Evolutionary conservation across 1,140 invertebrate species (phyloP), one percentile per base, ranked within the genome.

Genomic region (Achroia grisella): DNA sequence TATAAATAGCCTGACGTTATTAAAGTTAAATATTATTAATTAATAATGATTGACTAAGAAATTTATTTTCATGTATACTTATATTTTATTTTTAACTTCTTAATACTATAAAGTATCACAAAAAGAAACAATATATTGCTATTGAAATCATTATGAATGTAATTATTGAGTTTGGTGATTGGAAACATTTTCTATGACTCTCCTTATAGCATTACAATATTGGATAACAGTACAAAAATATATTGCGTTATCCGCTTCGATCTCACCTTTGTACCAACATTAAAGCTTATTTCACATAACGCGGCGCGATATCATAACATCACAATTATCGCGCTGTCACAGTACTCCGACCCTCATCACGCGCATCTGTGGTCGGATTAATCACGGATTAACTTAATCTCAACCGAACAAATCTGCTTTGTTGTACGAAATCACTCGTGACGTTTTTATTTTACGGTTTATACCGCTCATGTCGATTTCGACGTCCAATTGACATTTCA

Each of bases 311-410:
- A 68, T 62, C 63, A 69, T 65, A 68, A 63, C 52, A 63, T 69
- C 56, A 66, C 60, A 74, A 72, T 74, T 77, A 72, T 72, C 71
- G 51, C 52, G 47, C 51, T 64, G 73, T 72, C 67, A 58, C 58
- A 59, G 43, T 30, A 32, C 32, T 23, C 49, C 47, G 58, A 77
- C 73, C 73, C 73, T 62, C 68, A 70, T 77, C 73, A 73, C 63
- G 48, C 58, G 44, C 58, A 61, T 57, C 48, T 71, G 72, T 33
- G 66, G 60, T 56, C 32, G 58, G 62, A 72, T 72, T 73, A 77
- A 77, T 70, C 68, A 63, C 41, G 60, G 62, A 67, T 76, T 65
- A 66, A 71, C 58, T 62, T 67, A 60, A 73, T 70, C 61, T 67
- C 52, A 39, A 48, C 39, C 33, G 43, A 62, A 64, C 65, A 64